These are phyloP conservation scores for Merodon equestris DNA, from an alignment of 2,888 invertebrate species.

Conservation along the genomic window DNA sequence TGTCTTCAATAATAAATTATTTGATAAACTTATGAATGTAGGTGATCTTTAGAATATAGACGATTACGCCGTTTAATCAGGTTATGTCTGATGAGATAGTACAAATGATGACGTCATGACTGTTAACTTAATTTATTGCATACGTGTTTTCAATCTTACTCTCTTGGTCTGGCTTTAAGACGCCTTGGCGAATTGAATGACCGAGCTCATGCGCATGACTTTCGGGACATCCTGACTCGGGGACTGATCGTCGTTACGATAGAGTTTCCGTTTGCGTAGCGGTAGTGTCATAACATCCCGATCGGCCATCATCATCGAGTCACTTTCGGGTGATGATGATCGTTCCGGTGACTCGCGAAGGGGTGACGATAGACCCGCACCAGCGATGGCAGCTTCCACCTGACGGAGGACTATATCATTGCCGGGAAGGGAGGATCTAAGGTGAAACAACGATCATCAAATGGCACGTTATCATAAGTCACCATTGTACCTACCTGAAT, in stretches of 20 bases:
- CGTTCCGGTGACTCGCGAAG: slow-evolving; percentile 80
- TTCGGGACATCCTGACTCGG: slow-evolving; percentile 73
- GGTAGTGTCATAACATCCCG: slow-evolving; percentile 85
- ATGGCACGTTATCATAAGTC: no score
- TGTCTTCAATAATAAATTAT: background rate
- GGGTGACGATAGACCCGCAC: slow-evolving; percentile 81
- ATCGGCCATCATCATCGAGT: slow-evolving; percentile 79
- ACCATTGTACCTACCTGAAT: slow-evolving; percentile 75
- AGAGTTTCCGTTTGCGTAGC: slow-evolving; percentile 89
- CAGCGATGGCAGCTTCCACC: slow-evolving; percentile 83
- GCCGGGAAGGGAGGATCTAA: slow-evolving; percentile 74
- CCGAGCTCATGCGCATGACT: slow-evolving; percentile 83
- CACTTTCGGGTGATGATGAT: slow-evolving; percentile 81
- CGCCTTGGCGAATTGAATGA: slow-evolving; percentile 91
- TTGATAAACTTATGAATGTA: background rate
- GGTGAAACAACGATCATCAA: background rate
- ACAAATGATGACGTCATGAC: slow-evolving; percentile 51
- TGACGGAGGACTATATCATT: slow-evolving; percentile 80
- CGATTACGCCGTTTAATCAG: background rate
- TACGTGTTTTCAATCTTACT: slow-evolving; percentile 26
- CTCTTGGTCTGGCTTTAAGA: slow-evolving; percentile 77
- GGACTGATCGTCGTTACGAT: slow-evolving; percentile 82
- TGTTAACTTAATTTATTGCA: slow-evolving; percentile 55
- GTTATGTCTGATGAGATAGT: background rate
- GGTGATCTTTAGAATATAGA: no score